Evolutionary conservation across 2,113 vertebrate genomes (phyloP), one percentile per base, ranked within the genome.

Genomic region (Colossoma macropomum): DNA sequence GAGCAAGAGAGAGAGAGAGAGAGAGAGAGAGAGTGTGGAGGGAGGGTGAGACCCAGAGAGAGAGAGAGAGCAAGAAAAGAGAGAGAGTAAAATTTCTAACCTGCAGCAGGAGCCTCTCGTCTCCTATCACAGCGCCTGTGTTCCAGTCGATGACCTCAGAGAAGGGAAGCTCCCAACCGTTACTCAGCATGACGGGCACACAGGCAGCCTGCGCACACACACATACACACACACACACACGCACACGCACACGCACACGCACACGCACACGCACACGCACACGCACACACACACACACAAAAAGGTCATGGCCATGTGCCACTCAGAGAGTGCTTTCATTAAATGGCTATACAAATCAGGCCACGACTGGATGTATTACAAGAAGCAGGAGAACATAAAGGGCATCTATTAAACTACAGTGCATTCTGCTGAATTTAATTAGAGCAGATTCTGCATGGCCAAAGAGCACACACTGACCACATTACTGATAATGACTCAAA

Each of bases 91-190:
- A 16, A 38, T 77, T 73, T 80, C 87, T 89, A 62, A 95, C 94
- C 94, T 95, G 94, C 77, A 95, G 92, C 84, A 95, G 90, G 34
- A 95, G 93, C 89, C 94, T 88, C 91, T 95, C 94, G 86, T 95
- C 94, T 23, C 94, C 94, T 77, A 95, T 94, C 88, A 95, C 92
- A n/a, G 93, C 93, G 0, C 93, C 93, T 0, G 91, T 93, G 89
- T 94, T 95, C 93, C 94, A 94, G 92, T 92, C 91, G 79, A 95
- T 94, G 90, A 95, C 93, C 87, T 94, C 94, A 0, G 94, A 93
- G 90, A 95, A 95, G 76, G 94, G 94, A 81, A 94, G 93, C 92
- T 94, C 93, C 94, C 94, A 95, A 68, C 94, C 94, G 79, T 95
- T 95, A 86, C 94, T 95, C 88, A 95, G 93, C 93, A 95, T 94